A percentile compares a stretch with the other conserved stretches of the same genome.
phyloP scores from a whole-genome alignment of 2,113 vertebrate genomes.

The Gorsachius goisagi region DNA sequence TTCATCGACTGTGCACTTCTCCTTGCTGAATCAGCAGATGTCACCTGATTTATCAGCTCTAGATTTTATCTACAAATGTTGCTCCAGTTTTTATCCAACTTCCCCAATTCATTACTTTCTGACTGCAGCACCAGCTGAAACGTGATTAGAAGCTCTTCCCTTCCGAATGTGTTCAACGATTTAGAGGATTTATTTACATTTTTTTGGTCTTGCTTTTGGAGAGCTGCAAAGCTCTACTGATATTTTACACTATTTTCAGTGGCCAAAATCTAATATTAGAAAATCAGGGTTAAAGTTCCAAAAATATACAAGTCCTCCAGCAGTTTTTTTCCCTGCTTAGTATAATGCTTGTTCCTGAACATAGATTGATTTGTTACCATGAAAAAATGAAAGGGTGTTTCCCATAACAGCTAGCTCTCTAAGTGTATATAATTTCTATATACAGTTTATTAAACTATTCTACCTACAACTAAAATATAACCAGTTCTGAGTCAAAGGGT shows the following conservation, averaged over 20 bases:
- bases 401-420: not conserved
- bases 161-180: not conserved
- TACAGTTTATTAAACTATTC: not conserved
- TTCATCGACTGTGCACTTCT: not conserved
- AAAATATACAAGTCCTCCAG: not conserved
- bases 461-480: not conserved
- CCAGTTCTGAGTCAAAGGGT: not conserved
- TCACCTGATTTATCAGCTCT: not conserved
- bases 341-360: not conserved
- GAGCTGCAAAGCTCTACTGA: not conserved
- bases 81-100: not conserved
- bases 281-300: not conserved
- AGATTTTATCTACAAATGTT: not conserved
- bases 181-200: not conserved
- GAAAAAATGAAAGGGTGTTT: slow-evolving; percentile 5
- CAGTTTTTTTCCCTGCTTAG: not conserved
- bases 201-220: not conserved
- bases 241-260: not conserved
- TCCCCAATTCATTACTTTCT: not conserved
- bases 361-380: not conserved
- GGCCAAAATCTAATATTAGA: not conserved
- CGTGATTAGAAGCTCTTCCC: not conserved
- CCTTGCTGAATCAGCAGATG: not conserved
- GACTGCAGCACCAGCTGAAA: not conserved
- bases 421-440: not conserved